These are phyloP conservation scores for Brachylomia viminalis DNA, from an alignment of 2,888 invertebrate genomes.

Conservation along the genomic window DNA sequence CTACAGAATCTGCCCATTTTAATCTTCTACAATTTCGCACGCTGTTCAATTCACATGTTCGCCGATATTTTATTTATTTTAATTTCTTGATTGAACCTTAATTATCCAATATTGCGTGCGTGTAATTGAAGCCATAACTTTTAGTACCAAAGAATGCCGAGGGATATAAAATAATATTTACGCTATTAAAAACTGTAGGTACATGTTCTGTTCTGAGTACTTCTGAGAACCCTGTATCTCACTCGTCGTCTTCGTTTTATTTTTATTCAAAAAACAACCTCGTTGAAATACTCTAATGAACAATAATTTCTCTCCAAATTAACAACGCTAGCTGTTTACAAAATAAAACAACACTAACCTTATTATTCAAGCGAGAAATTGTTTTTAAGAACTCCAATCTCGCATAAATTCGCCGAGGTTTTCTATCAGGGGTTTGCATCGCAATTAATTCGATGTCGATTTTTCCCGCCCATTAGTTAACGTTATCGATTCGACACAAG, in stretches of 20 bases:
- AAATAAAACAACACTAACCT: conserved; percentile 59
- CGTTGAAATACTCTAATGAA: conserved; percentile 47
- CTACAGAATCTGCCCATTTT: conserved; percentile 32
- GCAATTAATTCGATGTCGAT: conserved; percentile 81
- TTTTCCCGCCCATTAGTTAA: conserved; percentile 81
- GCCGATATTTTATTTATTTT: conserved; percentile 73
- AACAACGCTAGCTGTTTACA: conserved; percentile 58
- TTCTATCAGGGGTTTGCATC: conserved; percentile 70
- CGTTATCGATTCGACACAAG: conserved; percentile 81
- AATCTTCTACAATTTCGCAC: conserved; percentile 53
- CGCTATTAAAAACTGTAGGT: conserved; percentile 61
- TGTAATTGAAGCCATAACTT: conserved; percentile 77
- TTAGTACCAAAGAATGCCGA: conserved; percentile 71
- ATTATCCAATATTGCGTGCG: conserved; percentile 77
- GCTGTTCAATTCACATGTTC: conserved; percentile 63
- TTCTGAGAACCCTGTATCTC: conserved; percentile 24
- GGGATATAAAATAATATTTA: conserved; percentile 67
- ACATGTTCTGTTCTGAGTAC: conserved; percentile 26
- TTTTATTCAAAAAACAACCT: conserved; percentile 33
- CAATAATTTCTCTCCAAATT: conserved; percentile 56
- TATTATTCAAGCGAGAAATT: conserved; percentile 57
- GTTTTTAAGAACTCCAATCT: conserved; percentile 66
- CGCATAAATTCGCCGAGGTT: conserved; percentile 67
- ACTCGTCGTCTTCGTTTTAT: conserved; percentile 20
- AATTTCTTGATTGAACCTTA: conserved; percentile 75